Evolutionary conservation across 2,113 vertebrate species (phyloP).

Genomic region (Plecturocebus donacophilus): DNA sequence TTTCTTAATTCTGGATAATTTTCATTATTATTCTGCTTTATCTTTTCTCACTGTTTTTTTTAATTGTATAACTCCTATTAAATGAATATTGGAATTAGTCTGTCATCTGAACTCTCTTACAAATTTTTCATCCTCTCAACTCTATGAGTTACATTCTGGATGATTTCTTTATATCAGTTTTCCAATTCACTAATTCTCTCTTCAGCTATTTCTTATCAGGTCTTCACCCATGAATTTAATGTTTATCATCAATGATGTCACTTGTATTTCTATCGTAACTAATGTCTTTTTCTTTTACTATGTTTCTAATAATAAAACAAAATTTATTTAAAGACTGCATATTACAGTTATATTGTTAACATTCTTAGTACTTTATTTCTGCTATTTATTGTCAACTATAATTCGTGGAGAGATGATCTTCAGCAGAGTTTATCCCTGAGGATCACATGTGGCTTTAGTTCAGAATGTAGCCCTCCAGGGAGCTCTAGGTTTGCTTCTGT

Average conservation of each 20-base stretch:
- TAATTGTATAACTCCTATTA: neutral
- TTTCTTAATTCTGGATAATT: neutral
- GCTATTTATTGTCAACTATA: neutral
- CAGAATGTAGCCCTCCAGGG: neutral
- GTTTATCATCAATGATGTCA: too few relatives aligned
- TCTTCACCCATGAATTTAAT: neutral
- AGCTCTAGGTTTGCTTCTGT: neutral
- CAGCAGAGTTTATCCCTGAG: neutral
- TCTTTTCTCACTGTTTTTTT: neutral
- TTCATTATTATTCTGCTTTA: neutral
- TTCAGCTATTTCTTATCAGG: neutral
- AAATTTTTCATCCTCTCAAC: neutral
- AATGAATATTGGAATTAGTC: neutral
- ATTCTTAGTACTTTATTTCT: neutral
- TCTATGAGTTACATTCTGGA: neutral
- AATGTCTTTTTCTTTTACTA: neutral
- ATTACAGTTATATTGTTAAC: neutral
- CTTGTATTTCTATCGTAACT: neutral
- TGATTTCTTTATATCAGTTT: neutral
- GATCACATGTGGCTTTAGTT: neutral
- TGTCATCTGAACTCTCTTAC: neutral
- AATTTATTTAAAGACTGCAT: neutral
- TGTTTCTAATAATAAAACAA: neutral
- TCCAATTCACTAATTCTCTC: neutral
- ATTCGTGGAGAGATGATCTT: neutral